Conservation (phyloP, 2,888 invertebrate species). For the Drosophila prostipennis region DNA sequence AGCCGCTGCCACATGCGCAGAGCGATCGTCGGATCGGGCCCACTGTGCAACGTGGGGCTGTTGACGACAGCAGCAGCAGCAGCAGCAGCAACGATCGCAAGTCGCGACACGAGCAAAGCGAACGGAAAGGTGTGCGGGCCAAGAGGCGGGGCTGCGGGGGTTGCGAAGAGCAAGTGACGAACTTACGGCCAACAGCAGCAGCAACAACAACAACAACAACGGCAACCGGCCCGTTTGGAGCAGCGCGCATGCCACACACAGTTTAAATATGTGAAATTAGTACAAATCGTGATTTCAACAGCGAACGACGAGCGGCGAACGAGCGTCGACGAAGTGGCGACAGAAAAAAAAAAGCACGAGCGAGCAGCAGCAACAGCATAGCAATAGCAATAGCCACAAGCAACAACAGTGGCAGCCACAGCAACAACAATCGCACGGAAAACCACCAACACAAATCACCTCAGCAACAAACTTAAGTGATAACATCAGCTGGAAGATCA, state of each 20-base stretch:
- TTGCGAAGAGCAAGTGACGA: slow-evolving; percentile 74
- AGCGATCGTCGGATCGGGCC: slow-evolving; percentile 43
- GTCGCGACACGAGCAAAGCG: slow-evolving; percentile 75
- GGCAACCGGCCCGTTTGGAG: slow-evolving; percentile 66
- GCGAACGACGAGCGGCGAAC: slow-evolving; percentile 84
- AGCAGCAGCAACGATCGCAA: slow-evolving; percentile 61
- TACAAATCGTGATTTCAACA: slow-evolving; percentile 85
- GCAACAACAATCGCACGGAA: slow-evolving; percentile 17
- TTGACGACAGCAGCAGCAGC: slow-evolving; percentile 62
- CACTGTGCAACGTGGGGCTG: slow-evolving; percentile 79
- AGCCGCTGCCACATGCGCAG: slow-evolving; percentile 68
- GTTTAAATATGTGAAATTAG: slow-evolving; percentile 84
- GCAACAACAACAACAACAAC: slow-evolving; percentile 43
- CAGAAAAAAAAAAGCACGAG: slow-evolving; percentile 51
- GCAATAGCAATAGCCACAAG: slow-evolving; percentile 25
- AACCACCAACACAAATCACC: slow-evolving; percentile 6
- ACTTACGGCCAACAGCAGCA: slow-evolving; percentile 75
- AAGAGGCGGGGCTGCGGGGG: slow-evolving; percentile 40
- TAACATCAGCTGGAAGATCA: slow-evolving; percentile 50
- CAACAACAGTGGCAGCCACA: slow-evolving; percentile 13
- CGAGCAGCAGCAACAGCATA: slow-evolving; percentile 58
- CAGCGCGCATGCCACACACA: slow-evolving; percentile 84
- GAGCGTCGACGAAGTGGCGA: slow-evolving; percentile 56
- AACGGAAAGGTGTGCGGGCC: slow-evolving; percentile 63
- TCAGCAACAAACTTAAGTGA: slow-evolving; percentile 49